A percentile compares a stretch with the other conserved stretches of the same genome.
Conservation (phyloP, 2,113 vertebrate species). For the Sarotherodon lohbergeri region DNA sequence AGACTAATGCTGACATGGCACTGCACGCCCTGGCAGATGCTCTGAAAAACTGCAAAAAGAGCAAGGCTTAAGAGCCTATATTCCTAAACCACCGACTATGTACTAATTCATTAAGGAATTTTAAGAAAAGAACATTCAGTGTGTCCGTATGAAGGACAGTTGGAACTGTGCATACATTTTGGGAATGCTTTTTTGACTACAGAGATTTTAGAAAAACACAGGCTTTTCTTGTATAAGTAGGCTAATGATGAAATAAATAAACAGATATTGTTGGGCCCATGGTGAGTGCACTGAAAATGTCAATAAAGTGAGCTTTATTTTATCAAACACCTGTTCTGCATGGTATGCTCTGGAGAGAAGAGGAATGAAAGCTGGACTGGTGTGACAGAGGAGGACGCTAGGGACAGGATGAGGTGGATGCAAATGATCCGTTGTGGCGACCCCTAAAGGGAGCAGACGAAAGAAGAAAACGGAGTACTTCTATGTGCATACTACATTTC, state of each 20-base stretch:
- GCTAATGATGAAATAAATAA: neutral
- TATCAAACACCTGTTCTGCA: neutral
- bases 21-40: constrained; percentile 78
- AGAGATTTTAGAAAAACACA: neutral
- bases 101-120: neutral
- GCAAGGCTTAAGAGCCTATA: constrained; percentile 68
- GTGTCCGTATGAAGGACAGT: neutral
- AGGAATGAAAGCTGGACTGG: neutral
- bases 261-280: neutral
- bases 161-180: neutral
- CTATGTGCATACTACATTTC: constrained; percentile 47
- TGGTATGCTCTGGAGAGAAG: neutral
- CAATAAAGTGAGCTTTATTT: constrained; percentile 57
- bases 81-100: neutral
- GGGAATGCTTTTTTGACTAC: neutral
- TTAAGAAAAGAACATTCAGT: neutral
- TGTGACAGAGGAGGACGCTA: neutral
- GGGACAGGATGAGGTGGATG: neutral
- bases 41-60: constrained; percentile 76
- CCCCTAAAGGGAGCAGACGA: neutral
- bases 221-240: neutral
- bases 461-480: neutral
- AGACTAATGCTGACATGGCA: constrained; percentile 77
- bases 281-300: constrained; percentile 8
- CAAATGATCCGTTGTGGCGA: neutral